These are phyloP conservation scores for Macrotrachela quadricornifera DNA, from an alignment of 1,140 invertebrate genomes.

Conservation along the genomic window DNA sequence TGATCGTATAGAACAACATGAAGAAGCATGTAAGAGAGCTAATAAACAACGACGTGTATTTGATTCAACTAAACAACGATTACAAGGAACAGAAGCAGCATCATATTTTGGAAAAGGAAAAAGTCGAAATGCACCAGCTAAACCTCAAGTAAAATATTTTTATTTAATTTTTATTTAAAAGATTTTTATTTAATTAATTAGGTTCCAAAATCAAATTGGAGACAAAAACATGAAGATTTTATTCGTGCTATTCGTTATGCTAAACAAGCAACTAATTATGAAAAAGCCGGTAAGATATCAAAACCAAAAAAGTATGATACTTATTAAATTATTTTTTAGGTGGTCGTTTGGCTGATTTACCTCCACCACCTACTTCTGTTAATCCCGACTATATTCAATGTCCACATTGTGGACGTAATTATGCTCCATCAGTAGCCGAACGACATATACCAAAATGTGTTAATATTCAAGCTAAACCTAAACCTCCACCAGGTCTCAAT, in stretches of 20 bases:
- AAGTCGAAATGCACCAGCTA: background rate
- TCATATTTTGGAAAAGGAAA: slow-evolving; percentile 38
- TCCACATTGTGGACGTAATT: slow-evolving; percentile 65
- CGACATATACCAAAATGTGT: slow-evolving; percentile 80
- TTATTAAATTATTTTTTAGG: slow-evolving; percentile 29
- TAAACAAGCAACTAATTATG: slow-evolving; percentile 54
- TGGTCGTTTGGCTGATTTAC: slow-evolving; percentile 59
- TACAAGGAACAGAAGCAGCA: slow-evolving; percentile 65
- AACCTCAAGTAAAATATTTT: slow-evolving; percentile 10
- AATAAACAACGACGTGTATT: slow-evolving; percentile 50
- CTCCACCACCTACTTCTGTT: slow-evolving; percentile 53
- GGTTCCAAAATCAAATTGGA: slow-evolving; percentile 48
- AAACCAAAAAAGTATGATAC: too few relatives aligned
- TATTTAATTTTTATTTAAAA: background rate
- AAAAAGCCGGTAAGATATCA: slow-evolving; percentile 36
- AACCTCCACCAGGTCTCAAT: slow-evolving; percentile 9
- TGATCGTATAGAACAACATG: slow-evolving; percentile 55
- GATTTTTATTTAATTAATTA: slow-evolving; percentile 6
- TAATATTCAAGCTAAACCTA: slow-evolving; percentile 44
- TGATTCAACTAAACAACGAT: slow-evolving; percentile 57
- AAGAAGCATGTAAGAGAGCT: slow-evolving; percentile 46
- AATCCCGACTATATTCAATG: slow-evolving; percentile 68
- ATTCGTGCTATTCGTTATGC: slow-evolving; percentile 66
- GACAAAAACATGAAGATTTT: slow-evolving; percentile 74
- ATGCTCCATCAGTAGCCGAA: slow-evolving; percentile 61